A percentile compares a stretch with the other conserved stretches of the same genome.
Evolutionary conservation across 1,140 invertebrate species (phyloP).

Genomic region (Sitodiplosis mosellana): DNA sequence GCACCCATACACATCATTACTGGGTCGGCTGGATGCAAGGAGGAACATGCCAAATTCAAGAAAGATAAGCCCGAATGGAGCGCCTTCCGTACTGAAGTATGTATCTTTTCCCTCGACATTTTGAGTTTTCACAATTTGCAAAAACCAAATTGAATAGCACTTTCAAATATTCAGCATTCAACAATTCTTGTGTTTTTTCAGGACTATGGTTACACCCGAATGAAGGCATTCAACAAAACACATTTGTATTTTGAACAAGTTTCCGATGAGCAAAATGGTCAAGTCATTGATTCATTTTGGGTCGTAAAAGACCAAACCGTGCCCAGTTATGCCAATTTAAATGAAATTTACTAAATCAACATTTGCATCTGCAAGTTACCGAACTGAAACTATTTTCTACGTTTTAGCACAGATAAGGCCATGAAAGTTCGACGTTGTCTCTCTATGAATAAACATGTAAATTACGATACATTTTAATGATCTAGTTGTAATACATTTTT

Average conservation of each 20-base stretch:
- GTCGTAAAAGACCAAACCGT: conserved; percentile 47
- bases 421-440: too few species aligned
- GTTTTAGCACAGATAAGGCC: too few species aligned
- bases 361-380: too few species aligned
- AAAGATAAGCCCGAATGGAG: conserved; percentile 21
- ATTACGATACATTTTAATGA: too few species aligned
- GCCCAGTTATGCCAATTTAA: conserved; percentile 1
- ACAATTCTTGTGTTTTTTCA: conserved; percentile 29
- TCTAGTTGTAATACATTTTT: too few species aligned
- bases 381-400: too few species aligned
- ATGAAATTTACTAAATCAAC: too few species aligned
- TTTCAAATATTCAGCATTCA: not conserved
- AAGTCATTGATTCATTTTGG: conserved; percentile 57
- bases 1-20: conserved; percentile 88
- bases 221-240: conserved; percentile 62
- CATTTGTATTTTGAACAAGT: conserved; percentile 85
- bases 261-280: conserved; percentile 59
- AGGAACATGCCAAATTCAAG: conserved; percentile 32
- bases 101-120: too few species aligned
- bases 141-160: not conserved
- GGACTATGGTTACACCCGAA: conserved; percentile 86
- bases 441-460: too few species aligned
- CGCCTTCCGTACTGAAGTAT: conserved; percentile 35
- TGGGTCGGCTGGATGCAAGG: conserved; percentile 75
- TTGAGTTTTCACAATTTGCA: too few species aligned